Evolutionary conservation across 2,113 vertebrate species (phyloP).

Genomic region (Peromyscus leucopus): DNA sequence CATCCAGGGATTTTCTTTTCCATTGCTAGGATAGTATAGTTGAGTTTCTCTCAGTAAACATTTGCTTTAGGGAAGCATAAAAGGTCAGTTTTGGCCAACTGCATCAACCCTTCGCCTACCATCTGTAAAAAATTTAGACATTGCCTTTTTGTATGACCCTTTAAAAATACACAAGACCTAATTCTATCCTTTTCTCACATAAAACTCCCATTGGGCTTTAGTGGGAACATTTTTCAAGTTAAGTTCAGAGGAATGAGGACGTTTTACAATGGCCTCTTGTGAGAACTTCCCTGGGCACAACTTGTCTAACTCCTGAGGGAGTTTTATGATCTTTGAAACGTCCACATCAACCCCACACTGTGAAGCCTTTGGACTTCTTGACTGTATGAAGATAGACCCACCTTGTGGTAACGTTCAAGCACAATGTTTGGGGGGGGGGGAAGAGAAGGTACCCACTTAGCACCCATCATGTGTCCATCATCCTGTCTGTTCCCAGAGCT

Average conservation of each 20-base stretch:
- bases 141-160: slow-evolving; percentile 76
- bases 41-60: slow-evolving; percentile 69
- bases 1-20: background rate
- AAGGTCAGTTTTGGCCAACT: slow-evolving; percentile 75
- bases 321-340: slow-evolving; percentile 28
- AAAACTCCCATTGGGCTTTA: slow-evolving; percentile 69
- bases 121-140: slow-evolving; percentile 78
- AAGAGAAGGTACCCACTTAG: background rate
- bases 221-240: slow-evolving; percentile 70
- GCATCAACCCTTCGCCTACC: slow-evolving; percentile 41
- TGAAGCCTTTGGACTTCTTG: background rate
- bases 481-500: too few relatives aligned
- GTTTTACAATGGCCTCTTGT: slow-evolving; percentile 63
- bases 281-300: slow-evolving; percentile 63
- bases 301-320: slow-evolving; percentile 26
- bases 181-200: slow-evolving; percentile 65
- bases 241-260: slow-evolving; percentile 60
- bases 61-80: slow-evolving; percentile 75
- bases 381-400: background rate
- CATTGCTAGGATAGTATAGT: slow-evolving; percentile 57
- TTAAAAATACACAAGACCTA: slow-evolving; percentile 76
- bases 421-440: background rate
- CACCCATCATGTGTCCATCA: accelerated
- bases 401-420: background rate
- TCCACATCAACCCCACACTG: background rate